Conservation (phyloP, 1,140 invertebrate genomes). For the Paramacrobiotus metropolitanus region DNA sequence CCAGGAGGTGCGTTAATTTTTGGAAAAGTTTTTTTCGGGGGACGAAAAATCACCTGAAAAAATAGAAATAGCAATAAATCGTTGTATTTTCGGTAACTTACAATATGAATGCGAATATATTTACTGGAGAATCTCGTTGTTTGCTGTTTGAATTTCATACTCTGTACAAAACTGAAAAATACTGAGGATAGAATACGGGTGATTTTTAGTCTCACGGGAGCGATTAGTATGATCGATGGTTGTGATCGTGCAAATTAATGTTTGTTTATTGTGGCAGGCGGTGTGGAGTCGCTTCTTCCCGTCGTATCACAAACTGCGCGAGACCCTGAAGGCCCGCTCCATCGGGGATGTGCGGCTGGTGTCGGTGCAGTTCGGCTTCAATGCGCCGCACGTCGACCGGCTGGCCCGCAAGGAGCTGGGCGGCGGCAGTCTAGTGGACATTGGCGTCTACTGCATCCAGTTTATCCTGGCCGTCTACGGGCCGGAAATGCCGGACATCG, state of each 20-base stretch:
- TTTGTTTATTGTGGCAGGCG: constrained; percentile 26
- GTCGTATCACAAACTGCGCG: constrained; percentile 36
- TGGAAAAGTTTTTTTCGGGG: background rate
- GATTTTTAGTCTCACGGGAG: background rate
- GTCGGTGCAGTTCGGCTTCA: constrained; percentile 38
- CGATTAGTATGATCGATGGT: background rate
- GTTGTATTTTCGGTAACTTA: background rate
- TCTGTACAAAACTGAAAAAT: background rate
- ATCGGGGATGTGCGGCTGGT: constrained; percentile 43
- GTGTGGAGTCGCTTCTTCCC: constrained; percentile 62
- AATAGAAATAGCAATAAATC: too few relatives aligned
- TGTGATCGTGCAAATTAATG: background rate
- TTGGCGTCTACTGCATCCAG: constrained; percentile 59
- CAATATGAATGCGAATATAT: background rate
- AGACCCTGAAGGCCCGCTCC: constrained; percentile 26
- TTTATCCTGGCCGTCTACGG: constrained; percentile 42
- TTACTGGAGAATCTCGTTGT: background rate
- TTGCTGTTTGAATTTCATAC: background rate
- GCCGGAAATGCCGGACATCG: constrained; percentile 33
- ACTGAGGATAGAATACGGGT: background rate
- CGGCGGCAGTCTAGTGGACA: constrained; percentile 51
- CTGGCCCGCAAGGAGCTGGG: constrained; percentile 36
- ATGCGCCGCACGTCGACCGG: constrained; percentile 7
- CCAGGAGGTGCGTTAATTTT: background rate
- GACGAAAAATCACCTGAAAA: background rate